These are phyloP conservation scores for Coreoperca whiteheadi DNA, from an alignment of 2,113 vertebrate species.

Conservation along the genomic window DNA sequence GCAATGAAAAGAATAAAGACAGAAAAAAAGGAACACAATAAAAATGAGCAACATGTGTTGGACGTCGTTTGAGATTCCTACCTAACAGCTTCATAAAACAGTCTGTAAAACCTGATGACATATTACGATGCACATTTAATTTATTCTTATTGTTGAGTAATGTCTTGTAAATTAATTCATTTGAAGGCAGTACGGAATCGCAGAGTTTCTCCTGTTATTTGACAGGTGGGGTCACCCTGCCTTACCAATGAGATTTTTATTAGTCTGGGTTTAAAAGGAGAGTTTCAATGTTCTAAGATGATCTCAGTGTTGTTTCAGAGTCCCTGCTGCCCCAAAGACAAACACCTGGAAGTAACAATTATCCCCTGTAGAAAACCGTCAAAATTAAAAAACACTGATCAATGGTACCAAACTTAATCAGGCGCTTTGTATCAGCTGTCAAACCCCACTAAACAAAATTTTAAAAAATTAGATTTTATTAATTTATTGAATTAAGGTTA, in stretches of 20 bases:
- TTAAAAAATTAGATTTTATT: not conserved
- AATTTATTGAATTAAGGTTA: not conserved
- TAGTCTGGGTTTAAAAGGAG: not conserved
- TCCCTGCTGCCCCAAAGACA: not conserved
- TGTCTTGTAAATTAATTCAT: not conserved
- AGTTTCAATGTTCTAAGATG: slow-evolving; percentile 6
- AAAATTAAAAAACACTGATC: not conserved
- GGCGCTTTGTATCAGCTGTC: not conserved
- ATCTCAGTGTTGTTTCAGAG: slow-evolving; percentile 26
- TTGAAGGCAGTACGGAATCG: not conserved
- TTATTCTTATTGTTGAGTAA: not conserved
- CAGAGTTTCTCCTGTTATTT: slow-evolving; percentile 4
- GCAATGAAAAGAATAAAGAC: not conserved
- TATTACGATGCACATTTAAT: not conserved
- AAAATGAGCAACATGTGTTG: not conserved
- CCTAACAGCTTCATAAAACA: not conserved
- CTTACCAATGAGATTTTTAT: not conserved
- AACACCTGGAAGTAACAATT: not conserved
- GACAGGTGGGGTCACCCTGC: slow-evolving; percentile 28
- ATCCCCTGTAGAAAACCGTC: not conserved
- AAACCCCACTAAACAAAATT: not conserved
- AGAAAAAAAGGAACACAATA: not conserved
- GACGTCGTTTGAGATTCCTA: not conserved
- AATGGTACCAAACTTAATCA: not conserved
- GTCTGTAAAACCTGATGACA: not conserved